A percentile compares a stretch with the other conserved stretches of the same genome.
Conservation (phyloP, 2,797 vertebrate species). For the Vultur gryphus region DNA sequence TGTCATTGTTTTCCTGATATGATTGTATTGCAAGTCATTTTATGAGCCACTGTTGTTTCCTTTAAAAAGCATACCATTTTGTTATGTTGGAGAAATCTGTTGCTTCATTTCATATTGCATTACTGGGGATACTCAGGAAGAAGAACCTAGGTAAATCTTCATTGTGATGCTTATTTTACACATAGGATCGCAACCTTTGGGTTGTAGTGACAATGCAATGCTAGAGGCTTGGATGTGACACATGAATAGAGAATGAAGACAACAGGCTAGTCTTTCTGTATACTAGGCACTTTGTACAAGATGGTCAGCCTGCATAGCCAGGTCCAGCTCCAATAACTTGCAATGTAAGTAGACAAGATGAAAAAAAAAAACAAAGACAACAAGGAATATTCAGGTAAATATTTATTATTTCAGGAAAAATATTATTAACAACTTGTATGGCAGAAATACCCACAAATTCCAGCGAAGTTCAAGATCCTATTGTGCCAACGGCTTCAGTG, state of each 20-base stretch:
- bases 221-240: background rate
- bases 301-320: background rate
- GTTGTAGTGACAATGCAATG: background rate
- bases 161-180: background rate
- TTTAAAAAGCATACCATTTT: background rate
- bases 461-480: background rate
- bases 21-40: background rate
- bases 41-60: background rate
- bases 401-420: background rate
- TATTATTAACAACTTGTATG: background rate
- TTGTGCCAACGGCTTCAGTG: background rate
- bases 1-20: background rate
- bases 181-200: background rate
- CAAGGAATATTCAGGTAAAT: background rate
- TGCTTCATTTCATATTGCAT: background rate
- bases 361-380: background rate
- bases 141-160: background rate
- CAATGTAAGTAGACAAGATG: background rate
- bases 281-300: background rate
- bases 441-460: background rate
- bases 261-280: background rate
- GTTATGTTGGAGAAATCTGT: background rate
- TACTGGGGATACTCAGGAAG: background rate
- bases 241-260: background rate
- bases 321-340: background rate